Conservation (phyloP, 2,888 invertebrate species). For the Sarcophaga rosellei region DNA sequence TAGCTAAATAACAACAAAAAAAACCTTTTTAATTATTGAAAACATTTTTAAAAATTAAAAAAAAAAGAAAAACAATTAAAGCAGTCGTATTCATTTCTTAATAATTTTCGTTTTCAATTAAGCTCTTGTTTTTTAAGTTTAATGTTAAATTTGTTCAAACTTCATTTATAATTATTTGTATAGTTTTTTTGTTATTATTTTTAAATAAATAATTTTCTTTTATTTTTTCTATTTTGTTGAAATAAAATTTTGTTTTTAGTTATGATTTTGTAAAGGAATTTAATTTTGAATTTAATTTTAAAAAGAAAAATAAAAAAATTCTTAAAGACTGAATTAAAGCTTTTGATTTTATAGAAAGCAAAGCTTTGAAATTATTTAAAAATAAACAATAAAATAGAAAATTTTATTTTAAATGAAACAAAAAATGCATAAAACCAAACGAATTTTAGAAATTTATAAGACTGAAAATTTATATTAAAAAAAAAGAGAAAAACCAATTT, state of each 20-base stretch:
- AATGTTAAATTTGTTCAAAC: not conserved
- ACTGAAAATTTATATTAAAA: conserved; percentile 65
- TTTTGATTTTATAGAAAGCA: conserved; percentile 12
- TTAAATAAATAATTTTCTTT: not conserved
- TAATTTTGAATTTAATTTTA: conserved; percentile 10
- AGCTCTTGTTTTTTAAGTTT: conserved; percentile 14
- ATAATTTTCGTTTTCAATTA: conserved; percentile 31
- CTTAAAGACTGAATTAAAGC: conserved; percentile 39
- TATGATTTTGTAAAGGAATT: not conserved
- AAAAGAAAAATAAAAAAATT: conserved; percentile 18
- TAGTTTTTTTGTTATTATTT: conserved; percentile 9
- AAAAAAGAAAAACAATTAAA: conserved; percentile 44
- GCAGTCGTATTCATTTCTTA: conserved; percentile 63
- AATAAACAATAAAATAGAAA: conserved; percentile 17
- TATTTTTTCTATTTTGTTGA: not conserved
- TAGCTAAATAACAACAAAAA: conserved; percentile 60
- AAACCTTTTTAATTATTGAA: conserved; percentile 35
- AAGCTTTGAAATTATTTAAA: conserved; percentile 34
- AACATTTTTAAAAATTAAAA: not conserved
- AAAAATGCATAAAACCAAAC: not conserved
- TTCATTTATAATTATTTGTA: conserved; percentile 14
- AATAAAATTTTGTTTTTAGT: conserved; percentile 1
- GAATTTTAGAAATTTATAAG: conserved; percentile 64
- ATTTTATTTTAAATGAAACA: conserved; percentile 8
- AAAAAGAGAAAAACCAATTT: not conserved